Conservation (phyloP, 1,140 invertebrate genomes). For the Drosophila ogumai region DNA sequence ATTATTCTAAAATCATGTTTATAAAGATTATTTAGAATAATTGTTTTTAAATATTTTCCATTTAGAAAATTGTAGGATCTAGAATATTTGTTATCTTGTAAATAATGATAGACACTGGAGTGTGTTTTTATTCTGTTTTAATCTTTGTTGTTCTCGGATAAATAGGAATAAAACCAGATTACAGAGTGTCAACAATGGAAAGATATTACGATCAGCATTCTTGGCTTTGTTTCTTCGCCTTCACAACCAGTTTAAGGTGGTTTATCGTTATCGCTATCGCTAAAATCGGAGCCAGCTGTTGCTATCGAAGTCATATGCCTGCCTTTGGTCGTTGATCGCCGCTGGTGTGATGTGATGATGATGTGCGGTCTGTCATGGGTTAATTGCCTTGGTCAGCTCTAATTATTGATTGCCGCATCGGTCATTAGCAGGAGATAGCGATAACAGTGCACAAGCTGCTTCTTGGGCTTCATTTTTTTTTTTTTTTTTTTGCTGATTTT, state of each 20-base stretch:
- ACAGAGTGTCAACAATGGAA: background rate
- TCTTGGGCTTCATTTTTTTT: slow-evolving; percentile 4
- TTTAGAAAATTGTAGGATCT: background rate
- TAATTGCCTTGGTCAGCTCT: slow-evolving; percentile 48
- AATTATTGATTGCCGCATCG: slow-evolving; percentile 49
- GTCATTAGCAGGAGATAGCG: slow-evolving; percentile 50
- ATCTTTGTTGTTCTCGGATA: slow-evolving; percentile 1
- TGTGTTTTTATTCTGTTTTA: background rate
- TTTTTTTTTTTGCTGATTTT: background rate
- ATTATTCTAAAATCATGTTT: background rate
- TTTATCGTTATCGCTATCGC: slow-evolving; percentile 20
- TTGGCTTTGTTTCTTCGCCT: background rate
- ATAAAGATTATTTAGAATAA: background rate
- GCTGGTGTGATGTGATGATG: slow-evolving; percentile 16
- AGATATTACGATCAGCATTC: background rate
- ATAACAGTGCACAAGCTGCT: slow-evolving; percentile 25
- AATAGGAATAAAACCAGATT: background rate
- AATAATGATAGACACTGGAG: background rate
- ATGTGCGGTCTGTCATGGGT: slow-evolving; percentile 38
- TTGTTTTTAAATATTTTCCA: background rate
- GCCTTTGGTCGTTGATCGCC: slow-evolving; percentile 11
- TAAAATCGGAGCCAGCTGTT: slow-evolving; percentile 9
- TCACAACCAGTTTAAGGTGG: slow-evolving; percentile 10
- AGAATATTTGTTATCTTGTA: background rate
- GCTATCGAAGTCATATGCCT: slow-evolving; percentile 36